Percentiles rank a stretch among this genome's conserved stretches.
These are phyloP conservation scores for Siderastrea siderea DNA, from an alignment of 92 coral and sea anemone genomes.

Conservation along the genomic window DNA sequence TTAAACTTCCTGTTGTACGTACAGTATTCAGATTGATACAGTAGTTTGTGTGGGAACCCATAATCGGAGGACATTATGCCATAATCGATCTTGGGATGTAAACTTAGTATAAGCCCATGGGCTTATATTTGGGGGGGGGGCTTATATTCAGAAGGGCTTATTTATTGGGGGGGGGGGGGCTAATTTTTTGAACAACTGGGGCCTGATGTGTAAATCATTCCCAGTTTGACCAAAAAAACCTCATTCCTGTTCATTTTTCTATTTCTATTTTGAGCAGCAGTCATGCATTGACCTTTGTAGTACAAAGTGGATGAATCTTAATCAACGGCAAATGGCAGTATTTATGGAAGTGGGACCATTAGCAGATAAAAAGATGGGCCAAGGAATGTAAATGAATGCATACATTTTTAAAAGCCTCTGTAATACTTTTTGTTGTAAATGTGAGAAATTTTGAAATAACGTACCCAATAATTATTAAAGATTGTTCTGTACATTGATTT, in stretches of 20 bases:
- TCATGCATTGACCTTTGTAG: slow-evolving; percentile 85
- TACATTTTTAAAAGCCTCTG: neutral
- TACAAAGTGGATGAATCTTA: slow-evolving; percentile 92
- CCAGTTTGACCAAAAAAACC: neutral
- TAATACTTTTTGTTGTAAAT: neutral
- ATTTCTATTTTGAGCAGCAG: slow-evolving; percentile 54
- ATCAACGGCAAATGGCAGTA: slow-evolving; percentile 99
- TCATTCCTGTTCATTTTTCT: neutral
- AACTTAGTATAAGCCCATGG: no score
- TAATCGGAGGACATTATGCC: no score
- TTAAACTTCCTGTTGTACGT: no score
- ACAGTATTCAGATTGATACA: no score
- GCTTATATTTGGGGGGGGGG: no score
- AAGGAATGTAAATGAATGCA: slow-evolving; percentile 13
- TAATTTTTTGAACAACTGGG: no score
- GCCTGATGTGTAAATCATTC: no score
- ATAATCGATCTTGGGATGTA: no score
- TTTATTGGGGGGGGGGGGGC: no score
- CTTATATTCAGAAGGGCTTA: no score
- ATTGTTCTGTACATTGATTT: neutral
- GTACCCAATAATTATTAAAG: neutral
- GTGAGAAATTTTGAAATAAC: neutral
- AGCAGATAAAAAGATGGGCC: slow-evolving; percentile 88
- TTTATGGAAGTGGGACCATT: slow-evolving; percentile 99
- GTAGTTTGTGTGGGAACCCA: no score